A percentile compares a stretch with the other conserved stretches of the same genome.
Evolutionary conservation across 1,140 invertebrate genomes (phyloP).

Genomic region (Trigoniulus corallinus): DNA sequence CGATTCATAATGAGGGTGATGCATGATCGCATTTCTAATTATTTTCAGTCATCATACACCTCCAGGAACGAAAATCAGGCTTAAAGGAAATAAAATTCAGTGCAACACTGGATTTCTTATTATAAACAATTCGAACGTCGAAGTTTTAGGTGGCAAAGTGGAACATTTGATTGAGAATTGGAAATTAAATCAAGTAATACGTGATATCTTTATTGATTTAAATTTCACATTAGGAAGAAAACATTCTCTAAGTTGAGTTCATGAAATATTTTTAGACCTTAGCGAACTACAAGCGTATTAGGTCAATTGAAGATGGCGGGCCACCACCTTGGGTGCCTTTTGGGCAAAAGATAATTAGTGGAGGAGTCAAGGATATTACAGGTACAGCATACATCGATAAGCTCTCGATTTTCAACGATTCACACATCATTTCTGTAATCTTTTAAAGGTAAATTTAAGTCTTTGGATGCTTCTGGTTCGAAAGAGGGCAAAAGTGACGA

Average conservation of each 20-base stretch:
- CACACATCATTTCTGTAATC: too few relatives aligned
- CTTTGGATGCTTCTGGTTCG: conserved; percentile 16
- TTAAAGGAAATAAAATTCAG: conserved; percentile 32
- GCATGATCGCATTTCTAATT: background rate
- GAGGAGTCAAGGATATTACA: conserved; percentile 12
- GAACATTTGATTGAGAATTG: conserved; percentile 70
- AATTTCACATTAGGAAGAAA: background rate
- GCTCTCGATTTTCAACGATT: too few relatives aligned
- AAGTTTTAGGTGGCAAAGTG: conserved; percentile 62
- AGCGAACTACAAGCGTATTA: conserved; percentile 38
- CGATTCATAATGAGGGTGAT: background rate
- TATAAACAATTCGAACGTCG: conserved; percentile 42
- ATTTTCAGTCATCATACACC: conserved; percentile 41
- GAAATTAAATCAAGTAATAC: conserved; percentile 59
- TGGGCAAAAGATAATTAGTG: conserved; percentile 44
- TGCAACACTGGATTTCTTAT: conserved; percentile 52
- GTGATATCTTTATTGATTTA: background rate
- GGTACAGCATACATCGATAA: too few relatives aligned
- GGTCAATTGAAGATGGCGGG: conserved; percentile 37
- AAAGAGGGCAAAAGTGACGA: conserved; percentile 33
- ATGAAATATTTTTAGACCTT: conserved; percentile 38
- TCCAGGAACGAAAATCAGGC: conserved; percentile 52
- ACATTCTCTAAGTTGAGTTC: background rate
- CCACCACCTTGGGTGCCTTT: conserved; percentile 84
- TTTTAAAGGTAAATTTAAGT: conserved; percentile 26